Evolutionary conservation across 2,888 invertebrate genomes (phyloP).

Genomic region (Calliphora vomitoria): DNA sequence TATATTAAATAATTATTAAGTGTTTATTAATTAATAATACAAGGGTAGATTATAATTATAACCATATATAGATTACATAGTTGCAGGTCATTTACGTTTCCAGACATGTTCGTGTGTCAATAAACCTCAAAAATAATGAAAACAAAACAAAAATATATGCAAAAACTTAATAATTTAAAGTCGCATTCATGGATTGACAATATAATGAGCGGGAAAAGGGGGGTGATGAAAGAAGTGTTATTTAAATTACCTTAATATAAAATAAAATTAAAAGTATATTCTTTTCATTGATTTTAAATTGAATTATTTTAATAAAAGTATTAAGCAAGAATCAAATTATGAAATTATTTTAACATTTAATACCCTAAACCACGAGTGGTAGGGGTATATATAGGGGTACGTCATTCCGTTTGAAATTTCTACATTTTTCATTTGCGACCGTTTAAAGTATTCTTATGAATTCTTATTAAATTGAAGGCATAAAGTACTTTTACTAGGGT

Average conservation of each 20-base stretch:
- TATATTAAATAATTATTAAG: not conserved
- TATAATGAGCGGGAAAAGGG: not conserved
- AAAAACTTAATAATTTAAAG: not conserved
- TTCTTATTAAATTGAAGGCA: no score
- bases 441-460: no score
- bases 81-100: not conserved
- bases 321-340: no score
- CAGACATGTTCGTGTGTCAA: not conserved
- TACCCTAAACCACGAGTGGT: no score
- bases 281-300: no score
- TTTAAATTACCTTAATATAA: not conserved
- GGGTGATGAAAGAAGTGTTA: not conserved
- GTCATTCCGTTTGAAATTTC: no score
- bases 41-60: slow-evolving; percentile 9
- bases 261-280: no score
- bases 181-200: not conserved
- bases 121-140: slow-evolving; percentile 1
- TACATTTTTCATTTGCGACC: no score
- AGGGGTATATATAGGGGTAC: no score
- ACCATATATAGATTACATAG: not conserved
- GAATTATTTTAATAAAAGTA: no score
- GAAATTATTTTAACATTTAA: no score
- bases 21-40: slow-evolving; percentile 4
- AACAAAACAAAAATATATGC: not conserved
- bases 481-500: no score